Conservation (phyloP, 1,140 invertebrate genomes). For the Diprion similis region DNA sequence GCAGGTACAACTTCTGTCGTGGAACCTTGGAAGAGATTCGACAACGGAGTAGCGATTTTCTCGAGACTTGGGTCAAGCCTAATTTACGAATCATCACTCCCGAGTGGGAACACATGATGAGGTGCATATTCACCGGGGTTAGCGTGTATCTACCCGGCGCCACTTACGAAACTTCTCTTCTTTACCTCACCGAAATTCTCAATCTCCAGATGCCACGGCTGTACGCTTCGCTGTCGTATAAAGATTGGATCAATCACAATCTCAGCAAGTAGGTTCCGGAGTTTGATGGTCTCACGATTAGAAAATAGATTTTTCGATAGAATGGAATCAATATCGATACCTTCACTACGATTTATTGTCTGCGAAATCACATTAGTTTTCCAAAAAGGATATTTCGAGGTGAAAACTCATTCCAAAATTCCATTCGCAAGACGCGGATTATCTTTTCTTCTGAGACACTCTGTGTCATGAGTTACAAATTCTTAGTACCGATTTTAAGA, state of each 20-base stretch:
- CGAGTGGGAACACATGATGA: constrained; percentile 59
- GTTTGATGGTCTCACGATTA: no score
- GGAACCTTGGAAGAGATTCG: constrained; percentile 55
- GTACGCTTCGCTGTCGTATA: constrained; percentile 39
- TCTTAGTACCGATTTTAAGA: no score
- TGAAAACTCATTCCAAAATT: no score
- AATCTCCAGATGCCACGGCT: constrained; percentile 45
- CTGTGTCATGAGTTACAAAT: no score
- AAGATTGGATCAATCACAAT: constrained; percentile 30
- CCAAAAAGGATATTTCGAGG: no score
- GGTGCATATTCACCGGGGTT: constrained; percentile 50
- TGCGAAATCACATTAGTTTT: no score
- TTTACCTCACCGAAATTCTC: constrained; percentile 46
- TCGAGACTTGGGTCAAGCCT: constrained; percentile 52
- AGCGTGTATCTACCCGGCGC: constrained; percentile 43
- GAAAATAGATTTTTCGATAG: no score
- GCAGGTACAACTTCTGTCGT: constrained; percentile 65
- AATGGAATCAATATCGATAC: no score
- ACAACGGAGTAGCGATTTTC: constrained; percentile 50
- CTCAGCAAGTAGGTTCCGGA: constrained; percentile 29
- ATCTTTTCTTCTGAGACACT: no score
- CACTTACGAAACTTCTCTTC: constrained; percentile 42
- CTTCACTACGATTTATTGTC: no score
- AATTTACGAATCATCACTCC: constrained; percentile 47
- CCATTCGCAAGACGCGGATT: no score